Evolutionary conservation across 2,888 invertebrate genomes (phyloP), one percentile per base, ranked within the genome.

Genomic region (Cenopis cana): DNA sequence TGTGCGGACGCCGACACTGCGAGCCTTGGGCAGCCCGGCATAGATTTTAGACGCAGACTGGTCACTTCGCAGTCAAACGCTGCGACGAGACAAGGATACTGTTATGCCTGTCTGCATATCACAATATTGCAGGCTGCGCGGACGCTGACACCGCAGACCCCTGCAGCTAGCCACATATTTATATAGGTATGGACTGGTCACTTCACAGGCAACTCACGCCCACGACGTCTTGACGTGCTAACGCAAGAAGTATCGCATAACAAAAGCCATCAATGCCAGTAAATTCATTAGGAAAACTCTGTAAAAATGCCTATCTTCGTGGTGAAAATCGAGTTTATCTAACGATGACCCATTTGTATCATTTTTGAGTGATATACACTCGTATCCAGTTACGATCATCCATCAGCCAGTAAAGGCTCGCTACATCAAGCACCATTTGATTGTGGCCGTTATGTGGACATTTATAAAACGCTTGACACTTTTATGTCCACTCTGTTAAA

Each of bases 51-150:
- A 52, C 12, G 5, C 20, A 52, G 3, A 12, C 24, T 12, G 52
- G 20, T 18, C 3, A 12, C 52, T 24, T 24, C 24, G 24, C 55
- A 29, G 29, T n/a, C 55, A n/a, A 24, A 55, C 9, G 2, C 11
- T 11, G 18, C 8, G 6, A 18, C 10, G 9, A 18, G 10, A 18
- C 11, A 50, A n/a, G 6, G 3, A 14, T 24, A 14, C 5, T 3
- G 14, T 14, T 41, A 14, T 0, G 14, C 14, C 33, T 5, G 33
- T 41, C 38, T 38, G 4, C 41, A 5, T 41, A 14, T 41, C 41
- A 4, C 14, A 14, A 46, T 5, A 46, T 84, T 84, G 81, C 84
- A 83, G 81, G 76, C 78, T 68, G 52, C 60, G 59, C 50, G 69
- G 60, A 36, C 60, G 62, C 60, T n/a, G 33, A 52, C 52, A 54